Conservation (phyloP, 2,888 invertebrate genomes). For the Hydriomena furcata region DNA sequence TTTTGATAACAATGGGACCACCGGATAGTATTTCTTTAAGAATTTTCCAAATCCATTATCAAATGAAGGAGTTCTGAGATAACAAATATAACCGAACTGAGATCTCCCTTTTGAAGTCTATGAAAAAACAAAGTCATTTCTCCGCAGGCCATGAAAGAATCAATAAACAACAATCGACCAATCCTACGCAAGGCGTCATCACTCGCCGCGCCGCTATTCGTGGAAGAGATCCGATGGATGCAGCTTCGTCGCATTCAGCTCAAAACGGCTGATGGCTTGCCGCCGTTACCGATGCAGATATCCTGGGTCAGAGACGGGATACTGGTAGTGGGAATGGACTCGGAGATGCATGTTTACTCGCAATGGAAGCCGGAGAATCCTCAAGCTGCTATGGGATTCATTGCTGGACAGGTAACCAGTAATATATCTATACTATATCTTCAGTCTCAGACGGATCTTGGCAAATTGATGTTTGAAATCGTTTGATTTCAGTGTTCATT, state of each 20-base stretch:
- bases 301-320: slow-evolving; percentile 99
- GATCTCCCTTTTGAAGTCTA: too few relatives aligned
- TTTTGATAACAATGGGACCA: too few relatives aligned
- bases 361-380: slow-evolving; percentile 94
- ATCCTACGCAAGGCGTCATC: slow-evolving; percentile 96
- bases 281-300: slow-evolving; percentile 98
- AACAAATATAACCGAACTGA: too few relatives aligned
- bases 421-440: too few relatives aligned
- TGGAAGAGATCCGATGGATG: slow-evolving; percentile 98
- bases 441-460: too few relatives aligned
- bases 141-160: slow-evolving; percentile 90
- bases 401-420: slow-evolving; percentile 54
- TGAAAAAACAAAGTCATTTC: background rate
- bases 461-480: too few relatives aligned
- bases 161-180: slow-evolving; percentile 91
- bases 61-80: too few relatives aligned
- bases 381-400: slow-evolving; percentile 52
- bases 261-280: slow-evolving; percentile 96
- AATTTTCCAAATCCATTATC: too few relatives aligned
- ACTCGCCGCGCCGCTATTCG: slow-evolving; percentile 93
- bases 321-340: slow-evolving; percentile 99
- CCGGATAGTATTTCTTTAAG: too few relatives aligned
- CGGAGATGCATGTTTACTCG: slow-evolving; percentile 99
- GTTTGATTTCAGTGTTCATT: too few relatives aligned
- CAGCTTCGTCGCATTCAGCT: slow-evolving; percentile 95